Evolutionary conservation across 2,888 invertebrate genomes (phyloP), one percentile per base, ranked within the genome.

Genomic region (Zygothrica quintamaculata): DNA sequence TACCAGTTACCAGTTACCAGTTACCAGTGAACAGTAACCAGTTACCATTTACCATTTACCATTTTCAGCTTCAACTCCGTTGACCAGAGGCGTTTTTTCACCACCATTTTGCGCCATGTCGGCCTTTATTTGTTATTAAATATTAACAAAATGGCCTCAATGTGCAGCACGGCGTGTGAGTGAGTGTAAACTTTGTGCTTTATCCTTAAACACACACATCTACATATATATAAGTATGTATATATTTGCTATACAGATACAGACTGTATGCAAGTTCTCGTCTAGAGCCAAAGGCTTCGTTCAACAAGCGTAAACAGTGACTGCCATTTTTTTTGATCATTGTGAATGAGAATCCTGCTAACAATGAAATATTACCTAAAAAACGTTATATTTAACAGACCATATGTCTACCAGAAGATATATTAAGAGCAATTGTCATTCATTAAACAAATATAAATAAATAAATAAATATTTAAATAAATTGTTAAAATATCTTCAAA

Each of bases 61-160:
- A 8, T 22, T 66, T 73, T 50, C 75, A 33, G 61, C 72, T 82
- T 78, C 70, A 74, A 57, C 72, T 72, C 73, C 65, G 53, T 29
- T 52, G 72, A 58, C 68, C 60, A 51, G 37, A 42, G 46, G 42
- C 52, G 40, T 18, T 53, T 50, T 65, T 71, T 66, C 18, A 25
- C 60, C 70, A 55, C 55, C 67, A 76, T 79, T 77, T 61, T 55
- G 34, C 55, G 64, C 55, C 61, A 61, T 55, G 57, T 59, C 72
- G 66, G 65, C 77, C 76, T 79, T 75, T 87, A 82, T 88, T 88
- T 84, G 81, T 72, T 84, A 87, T 87, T 88, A 87, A 87, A 88
- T 87, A 87, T 87, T 86, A 88, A 87, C 84, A 80, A 87, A 87
- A 88, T 88, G 88, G 84, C 88, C 87, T 82, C 80, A 82, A 84